Conservation (phyloP, 2,888 invertebrate genomes). For the Steinernema hermaphroditum region DNA sequence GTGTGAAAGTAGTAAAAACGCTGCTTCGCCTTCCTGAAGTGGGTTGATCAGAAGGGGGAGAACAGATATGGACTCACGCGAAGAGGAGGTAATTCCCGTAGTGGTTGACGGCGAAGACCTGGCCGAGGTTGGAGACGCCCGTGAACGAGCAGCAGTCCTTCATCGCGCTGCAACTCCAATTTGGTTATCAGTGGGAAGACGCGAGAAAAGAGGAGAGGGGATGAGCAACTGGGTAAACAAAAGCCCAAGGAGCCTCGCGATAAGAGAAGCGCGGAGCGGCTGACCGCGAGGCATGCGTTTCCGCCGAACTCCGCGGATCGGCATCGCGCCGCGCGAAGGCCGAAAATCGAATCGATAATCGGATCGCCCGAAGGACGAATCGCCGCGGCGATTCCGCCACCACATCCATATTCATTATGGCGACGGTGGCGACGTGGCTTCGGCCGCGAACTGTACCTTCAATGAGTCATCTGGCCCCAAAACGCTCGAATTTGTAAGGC, state of each 20-base stretch:
- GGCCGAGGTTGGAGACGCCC: conserved; percentile 28
- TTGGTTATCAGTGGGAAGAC: conserved; percentile 18
- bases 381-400: too few species aligned
- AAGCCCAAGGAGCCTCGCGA: background rate
- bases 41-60: background rate
- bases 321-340: conserved; percentile 11
- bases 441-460: background rate
- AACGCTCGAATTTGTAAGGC: background rate
- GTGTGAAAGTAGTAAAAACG: conserved; percentile 17
- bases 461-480: background rate
- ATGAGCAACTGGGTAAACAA: conserved; percentile 31
- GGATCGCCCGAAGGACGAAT: conserved; percentile 1
- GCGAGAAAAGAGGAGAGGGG: conserved; percentile 10
- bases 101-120: conserved; percentile 28
- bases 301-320: conserved; percentile 9
- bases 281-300: conserved; percentile 6
- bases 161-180: conserved; percentile 27
- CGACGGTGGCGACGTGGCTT: background rate
- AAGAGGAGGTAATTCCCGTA: conserved; percentile 24
- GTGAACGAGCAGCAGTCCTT: conserved; percentile 31
- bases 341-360: conserved; percentile 30
- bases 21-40: conserved; percentile 16
- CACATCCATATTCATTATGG: conserved; percentile 18
- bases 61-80: conserved; percentile 1
- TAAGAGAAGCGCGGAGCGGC: conserved; percentile 3